Conservation (phyloP, 2,797 vertebrate genomes). For the Epinephelus malabaricus region DNA sequence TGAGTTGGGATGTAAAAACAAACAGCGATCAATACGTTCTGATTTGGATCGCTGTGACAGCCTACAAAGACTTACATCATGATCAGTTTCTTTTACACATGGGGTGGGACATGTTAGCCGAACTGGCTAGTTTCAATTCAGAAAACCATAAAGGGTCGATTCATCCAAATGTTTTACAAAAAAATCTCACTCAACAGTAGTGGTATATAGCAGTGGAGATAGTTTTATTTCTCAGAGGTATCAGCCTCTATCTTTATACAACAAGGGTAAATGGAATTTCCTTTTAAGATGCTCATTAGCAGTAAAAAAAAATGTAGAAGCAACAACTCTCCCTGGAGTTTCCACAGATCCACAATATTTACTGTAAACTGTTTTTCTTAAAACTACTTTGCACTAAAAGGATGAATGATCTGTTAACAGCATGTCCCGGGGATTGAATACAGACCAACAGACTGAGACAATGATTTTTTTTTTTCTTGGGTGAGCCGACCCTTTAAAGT, state of each 20-base stretch:
- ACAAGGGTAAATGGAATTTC: neutral
- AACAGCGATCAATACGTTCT: neutral
- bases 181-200: neutral
- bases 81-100: constrained; percentile 11
- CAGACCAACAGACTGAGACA: constrained; percentile 1
- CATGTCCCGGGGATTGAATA: neutral
- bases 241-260: neutral
- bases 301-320: neutral
- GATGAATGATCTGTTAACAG: neutral
- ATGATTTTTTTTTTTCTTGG: constrained; percentile 9
- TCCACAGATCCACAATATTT: constrained; percentile 12
- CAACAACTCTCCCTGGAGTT: neutral
- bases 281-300: constrained; percentile 5
- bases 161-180: constrained; percentile 10
- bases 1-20: constrained; percentile 21
- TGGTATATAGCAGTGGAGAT: constrained; percentile 10
- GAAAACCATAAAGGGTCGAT: neutral
- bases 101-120: constrained; percentile 16
- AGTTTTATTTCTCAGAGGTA: neutral
- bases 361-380: constrained; percentile 2
- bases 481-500: constrained; percentile 9
- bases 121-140: constrained; percentile 23
- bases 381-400: constrained; percentile 13
- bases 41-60: neutral
- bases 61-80: neutral